Base-by-base conservation (phyloP, 2,113 vertebrate genomes). In the Chaetodon auriga region DNA sequence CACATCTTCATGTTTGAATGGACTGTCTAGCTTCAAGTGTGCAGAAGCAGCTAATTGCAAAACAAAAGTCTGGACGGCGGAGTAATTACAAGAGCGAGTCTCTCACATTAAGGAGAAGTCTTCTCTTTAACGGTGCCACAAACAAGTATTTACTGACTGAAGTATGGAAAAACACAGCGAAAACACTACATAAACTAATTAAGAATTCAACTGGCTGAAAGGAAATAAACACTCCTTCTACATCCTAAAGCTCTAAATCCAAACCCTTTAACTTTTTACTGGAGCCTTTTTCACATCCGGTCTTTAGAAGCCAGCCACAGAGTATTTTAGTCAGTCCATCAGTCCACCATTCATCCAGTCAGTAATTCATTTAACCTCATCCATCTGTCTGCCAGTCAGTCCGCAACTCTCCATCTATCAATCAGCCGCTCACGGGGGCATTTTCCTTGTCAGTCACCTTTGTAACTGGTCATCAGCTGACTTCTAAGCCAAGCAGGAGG, bases 371-470 rank as follows among this genome's bases (percentile, higher is more conserved):
- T 84, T 68, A 73, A 68, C 45, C 69, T 74, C 68, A 60, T 45
- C 14, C 77, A 61, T 76, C 60, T 41, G 9, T 65, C 45, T 45
- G 74, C 35, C 75, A 73, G 58, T 72, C 68, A 60, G 25, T 30
- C 23, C 3, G 7, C 11, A 23, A 23, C n/a, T 48, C n/a, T 61
- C 23, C 30, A 63, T 82, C 38, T 14, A 65, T 63, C 75, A 81
- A 19, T 75, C 25, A 23, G 30, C 25, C 23, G 43, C 58, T 81
- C 66, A 41, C 45, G n/a, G 30, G 12, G 58, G 21, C 54, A 66
- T 46, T 63, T 82, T 74, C 35, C 55, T 41, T 41, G 63, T 69
- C 82, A 60, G 38, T 76, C 74, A 68, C 41, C 25, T 45, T 48
- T 73, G 35, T 35, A 58, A 73, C 38, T 35, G 41, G 60, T 38